Base-by-base conservation (phyloP, 2,888 invertebrate species). In the Mesochorus sp. region DNA sequence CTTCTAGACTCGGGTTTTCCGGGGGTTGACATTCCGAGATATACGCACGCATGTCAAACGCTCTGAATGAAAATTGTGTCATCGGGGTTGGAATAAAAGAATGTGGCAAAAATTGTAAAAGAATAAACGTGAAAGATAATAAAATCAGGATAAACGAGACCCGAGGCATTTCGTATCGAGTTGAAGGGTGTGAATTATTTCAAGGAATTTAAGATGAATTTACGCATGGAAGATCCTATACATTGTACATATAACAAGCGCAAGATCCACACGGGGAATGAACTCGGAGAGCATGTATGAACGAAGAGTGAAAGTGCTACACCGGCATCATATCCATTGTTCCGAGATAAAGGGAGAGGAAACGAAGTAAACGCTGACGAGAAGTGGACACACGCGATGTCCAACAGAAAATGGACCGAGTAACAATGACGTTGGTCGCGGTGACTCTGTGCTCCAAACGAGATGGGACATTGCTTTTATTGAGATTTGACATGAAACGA, bases 291-390 rank as follows among this genome's bases (percentile, higher is more conserved):
- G 24, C 5, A 19, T 6, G 24, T 39, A 5, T 62, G 31, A 17
- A n/a, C 31, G 24, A 28, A n/a, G 62, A 26, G 24, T 14, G 70
- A 62, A 66, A 78, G 67, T 72, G 21, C 44, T 62, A 12, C n/a
- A n/a, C 8, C 26, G 31, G 71, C n/a, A n/a, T n/a, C n/a, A n/a
- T 64, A 57, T 73, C 64, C 51, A 81, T 84, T 84, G 81, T 81
- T 77, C 66, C 78, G 73, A 77, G 80, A 81, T 78, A 81, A 81
- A 76, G 64, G 79, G 83, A 62, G 84, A 67, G 73, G 80, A 82
- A 79, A 79, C 76, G 78, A 73, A 59, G 78, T 73, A 57, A 62
- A 68, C 51, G 71, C 44, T 42, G 62, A 44, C 24, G 64, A 49
- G 73, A 76, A 53, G 76, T 71, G 59, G 61, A 61, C 66, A 74